Conservation (phyloP, 2,113 vertebrate genomes). For the Mesembrinibis cayennensis region DNA sequence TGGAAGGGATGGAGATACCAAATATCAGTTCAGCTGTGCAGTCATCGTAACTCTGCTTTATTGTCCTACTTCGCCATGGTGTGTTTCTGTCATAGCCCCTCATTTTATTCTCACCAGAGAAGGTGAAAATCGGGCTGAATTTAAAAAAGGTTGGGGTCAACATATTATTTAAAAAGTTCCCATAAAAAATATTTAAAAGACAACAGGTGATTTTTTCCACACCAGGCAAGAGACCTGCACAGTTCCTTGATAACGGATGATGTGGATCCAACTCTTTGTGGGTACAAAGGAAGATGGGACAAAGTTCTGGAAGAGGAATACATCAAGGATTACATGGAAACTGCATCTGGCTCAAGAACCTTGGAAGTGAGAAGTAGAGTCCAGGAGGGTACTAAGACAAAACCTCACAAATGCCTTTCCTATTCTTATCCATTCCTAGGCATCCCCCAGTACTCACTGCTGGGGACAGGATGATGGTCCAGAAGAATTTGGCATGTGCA, state of each 20-base stretch:
- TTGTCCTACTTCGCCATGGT: fast-evolving
- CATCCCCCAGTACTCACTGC: not conserved
- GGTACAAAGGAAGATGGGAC: not conserved
- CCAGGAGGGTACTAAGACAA: not conserved
- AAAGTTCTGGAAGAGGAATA: not conserved
- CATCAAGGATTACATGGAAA: not conserved
- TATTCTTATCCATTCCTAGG: not conserved
- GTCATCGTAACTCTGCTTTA: not conserved
- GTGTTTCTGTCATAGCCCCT: not conserved
- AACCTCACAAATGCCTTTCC: not conserved
- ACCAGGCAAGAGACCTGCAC: not conserved
- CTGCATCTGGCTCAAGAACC: not conserved
- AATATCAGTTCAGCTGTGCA: not conserved
- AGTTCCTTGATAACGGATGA: not conserved
- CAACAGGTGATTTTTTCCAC: not conserved
- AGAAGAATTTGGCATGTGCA: not conserved
- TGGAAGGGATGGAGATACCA: not conserved
- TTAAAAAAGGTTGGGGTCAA: not conserved
- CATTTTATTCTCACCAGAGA: not conserved
- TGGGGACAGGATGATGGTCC: not conserved
- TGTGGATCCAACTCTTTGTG: not conserved
- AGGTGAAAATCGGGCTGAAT: not conserved
- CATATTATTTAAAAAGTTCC: not conserved
- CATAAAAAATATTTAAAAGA: not conserved
- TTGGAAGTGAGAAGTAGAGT: not conserved